A percentile compares a stretch with the other conserved stretches of the same genome.
These are phyloP conservation scores for Seira ritae DNA, from an alignment of 2,888 invertebrate species.

Conservation along the genomic window DNA sequence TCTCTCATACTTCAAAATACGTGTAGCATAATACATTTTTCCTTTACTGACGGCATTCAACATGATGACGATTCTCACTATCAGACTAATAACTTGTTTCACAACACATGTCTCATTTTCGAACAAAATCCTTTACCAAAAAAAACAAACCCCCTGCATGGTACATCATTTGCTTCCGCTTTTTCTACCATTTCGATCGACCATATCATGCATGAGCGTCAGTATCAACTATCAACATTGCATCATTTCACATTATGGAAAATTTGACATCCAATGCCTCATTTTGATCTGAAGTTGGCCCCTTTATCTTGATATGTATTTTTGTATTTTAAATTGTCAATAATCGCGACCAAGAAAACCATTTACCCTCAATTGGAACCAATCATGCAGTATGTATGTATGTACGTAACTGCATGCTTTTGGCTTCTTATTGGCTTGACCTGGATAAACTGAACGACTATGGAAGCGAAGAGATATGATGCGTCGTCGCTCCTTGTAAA, in stretches of 20 bases:
- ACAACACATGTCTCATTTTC: background rate
- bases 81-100: background rate
- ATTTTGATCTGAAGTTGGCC: background rate
- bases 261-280: background rate
- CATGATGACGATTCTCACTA: background rate
- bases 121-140: too few species aligned
- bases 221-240: background rate
- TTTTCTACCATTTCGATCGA: background rate
- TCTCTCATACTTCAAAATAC: background rate
- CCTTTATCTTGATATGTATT: background rate
- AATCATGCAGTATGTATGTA: background rate
- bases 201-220: background rate
- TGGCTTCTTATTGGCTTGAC: slow-evolving; percentile 30
- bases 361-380: background rate
- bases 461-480: background rate
- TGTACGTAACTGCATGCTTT: too few species aligned
- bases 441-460: slow-evolving; percentile 18
- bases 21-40: background rate
- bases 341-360: slow-evolving; percentile 17
- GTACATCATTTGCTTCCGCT: background rate
- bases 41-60: background rate
- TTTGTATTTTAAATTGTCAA: slow-evolving; percentile 15
- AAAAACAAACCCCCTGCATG: background rate
- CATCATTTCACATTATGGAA: too few species aligned
- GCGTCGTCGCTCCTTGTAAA: background rate